A percentile compares a stretch with the other conserved stretches of the same genome.
These are phyloP conservation scores for Corydoras sp. DNA, from an alignment of 2,113 vertebrate genomes.

Conservation along the genomic window DNA sequence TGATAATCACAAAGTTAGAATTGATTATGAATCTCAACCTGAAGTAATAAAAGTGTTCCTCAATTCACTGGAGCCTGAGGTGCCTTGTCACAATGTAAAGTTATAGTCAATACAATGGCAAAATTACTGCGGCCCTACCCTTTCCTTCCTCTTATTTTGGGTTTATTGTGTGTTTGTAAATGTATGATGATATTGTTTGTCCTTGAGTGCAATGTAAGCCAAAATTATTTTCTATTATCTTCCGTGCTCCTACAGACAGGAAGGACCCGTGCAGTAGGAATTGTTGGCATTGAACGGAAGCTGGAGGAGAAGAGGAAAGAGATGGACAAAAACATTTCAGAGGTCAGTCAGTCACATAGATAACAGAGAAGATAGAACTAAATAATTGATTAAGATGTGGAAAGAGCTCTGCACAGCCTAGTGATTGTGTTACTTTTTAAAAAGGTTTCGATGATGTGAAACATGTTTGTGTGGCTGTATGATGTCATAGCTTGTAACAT, in stretches of 20 bases:
- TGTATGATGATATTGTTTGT: too few relatives aligned
- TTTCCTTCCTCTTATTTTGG: too few relatives aligned
- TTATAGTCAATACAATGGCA: too few relatives aligned
- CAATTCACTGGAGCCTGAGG: too few relatives aligned
- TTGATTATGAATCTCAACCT: too few relatives aligned
- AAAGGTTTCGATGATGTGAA: background rate
- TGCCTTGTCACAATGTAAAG: too few relatives aligned
- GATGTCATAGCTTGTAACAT: conserved; percentile 29
- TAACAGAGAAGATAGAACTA: background rate
- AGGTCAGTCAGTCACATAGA: conserved; percentile 65
- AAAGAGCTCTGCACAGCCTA: background rate
- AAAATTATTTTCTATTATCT: conserved; percentile 42
- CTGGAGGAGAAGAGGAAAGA: conserved; percentile 97
- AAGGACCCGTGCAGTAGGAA: conserved; percentile 90
- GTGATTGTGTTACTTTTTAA: background rate
- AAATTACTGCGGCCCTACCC: too few relatives aligned
- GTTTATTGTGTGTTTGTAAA: too few relatives aligned
- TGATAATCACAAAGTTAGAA: too few relatives aligned
- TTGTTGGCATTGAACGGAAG: conserved; percentile 96
- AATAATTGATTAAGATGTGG: background rate
- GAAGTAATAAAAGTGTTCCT: too few relatives aligned
- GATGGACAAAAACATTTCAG: conserved; percentile 98
- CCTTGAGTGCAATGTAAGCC: too few relatives aligned
- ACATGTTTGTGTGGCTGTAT: conserved; percentile 18
- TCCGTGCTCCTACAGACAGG: conserved; percentile 72